Base-by-base conservation (phyloP, 1,140 invertebrate species). In the Pteromalus puparum region DNA sequence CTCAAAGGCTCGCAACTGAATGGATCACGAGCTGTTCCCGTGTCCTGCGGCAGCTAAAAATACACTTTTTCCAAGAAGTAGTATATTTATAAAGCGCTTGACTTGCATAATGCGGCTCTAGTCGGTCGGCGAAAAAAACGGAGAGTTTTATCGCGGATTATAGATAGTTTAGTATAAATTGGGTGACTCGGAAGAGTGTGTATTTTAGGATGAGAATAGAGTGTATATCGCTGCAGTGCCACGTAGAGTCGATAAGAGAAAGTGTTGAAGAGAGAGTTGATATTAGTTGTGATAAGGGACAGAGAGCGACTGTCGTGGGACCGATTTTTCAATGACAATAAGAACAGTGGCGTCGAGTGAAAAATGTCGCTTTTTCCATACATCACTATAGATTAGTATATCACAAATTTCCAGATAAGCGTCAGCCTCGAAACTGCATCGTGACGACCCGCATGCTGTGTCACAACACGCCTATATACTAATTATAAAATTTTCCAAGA, bases 51-150 rank as follows among this genome's bases (percentile, higher is more conserved):
- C 0, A 1, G 70, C 53, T 84, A 84, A 84, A 81, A 84, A 84
- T 84, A 84, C 48, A n/a, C 46, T 75, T 84, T 81, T 76, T 80
- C 77, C 38, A 81, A 81, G 67, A 80, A 68, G 72, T 67, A 4
- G 42, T 67, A 76, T 84, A 76, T 84, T 84, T 81, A 84, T 74
- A 84, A 76, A 78, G 28, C 26, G 68, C 38, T 24, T 61, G 53
- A 21, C 7, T 83, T 84, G 53, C 83, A 74, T 75, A 84, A 84
- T n/a, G 2, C 18, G 28, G n/a, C 15, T n/a, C 53, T n/a, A n/a
- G n/a, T n/a, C n/a, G n/a, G n/a, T 21, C 13, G 53, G 70, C 42
- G 68, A 24, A 74, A 48, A 34, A 38, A 81, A 53, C 7, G 7
- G 3, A 46, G 38, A 73, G 18, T 73, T 46, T 81, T 81, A 81